phyloP scores from a whole-genome alignment of 2,797 vertebrate species.

The Smutsia gigantea region DNA sequence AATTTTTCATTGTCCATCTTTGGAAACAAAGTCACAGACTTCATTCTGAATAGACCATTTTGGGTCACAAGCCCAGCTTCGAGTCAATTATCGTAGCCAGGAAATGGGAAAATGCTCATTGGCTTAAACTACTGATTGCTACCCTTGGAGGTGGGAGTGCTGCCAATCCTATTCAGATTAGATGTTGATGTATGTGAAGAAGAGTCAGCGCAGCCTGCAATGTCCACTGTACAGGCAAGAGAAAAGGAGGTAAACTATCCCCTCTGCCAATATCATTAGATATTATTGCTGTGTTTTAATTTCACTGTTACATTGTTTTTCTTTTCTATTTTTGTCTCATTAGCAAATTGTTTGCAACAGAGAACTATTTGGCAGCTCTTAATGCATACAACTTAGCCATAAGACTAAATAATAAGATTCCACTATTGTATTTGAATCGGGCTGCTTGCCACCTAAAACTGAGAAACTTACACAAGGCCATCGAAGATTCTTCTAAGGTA shows the following conservation, averaged over 20 bases:
- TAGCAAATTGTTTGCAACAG: constrained; percentile 92
- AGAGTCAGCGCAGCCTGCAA: not conserved
- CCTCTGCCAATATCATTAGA: not conserved
- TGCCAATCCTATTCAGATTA: not conserved
- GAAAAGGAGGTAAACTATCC: not conserved
- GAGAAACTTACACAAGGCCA: constrained; percentile 94
- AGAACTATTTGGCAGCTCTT: constrained; percentile 92
- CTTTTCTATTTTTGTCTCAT: constrained; percentile 71
- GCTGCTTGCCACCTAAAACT: constrained; percentile 96
- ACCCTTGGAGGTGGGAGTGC: not conserved
- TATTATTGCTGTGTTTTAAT: not conserved
- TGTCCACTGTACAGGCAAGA: not conserved
- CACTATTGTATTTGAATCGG: constrained; percentile 93
- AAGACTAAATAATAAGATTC: constrained; percentile 90
- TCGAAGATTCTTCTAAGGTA: constrained; percentile 96
- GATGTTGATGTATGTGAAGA: not conserved
- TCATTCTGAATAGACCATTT: not conserved
- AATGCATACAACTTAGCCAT: constrained; percentile 94
- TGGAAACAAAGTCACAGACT: not conserved
- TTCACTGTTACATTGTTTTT: not conserved
- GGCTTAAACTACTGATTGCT: not conserved
- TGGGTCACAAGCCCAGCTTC: not conserved
- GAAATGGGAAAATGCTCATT: not conserved
- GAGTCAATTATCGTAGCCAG: not conserved
- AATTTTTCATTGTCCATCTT: not conserved